Conservation (phyloP, 2,797 vertebrate species). For the Gadopsis marmoratus region DNA sequence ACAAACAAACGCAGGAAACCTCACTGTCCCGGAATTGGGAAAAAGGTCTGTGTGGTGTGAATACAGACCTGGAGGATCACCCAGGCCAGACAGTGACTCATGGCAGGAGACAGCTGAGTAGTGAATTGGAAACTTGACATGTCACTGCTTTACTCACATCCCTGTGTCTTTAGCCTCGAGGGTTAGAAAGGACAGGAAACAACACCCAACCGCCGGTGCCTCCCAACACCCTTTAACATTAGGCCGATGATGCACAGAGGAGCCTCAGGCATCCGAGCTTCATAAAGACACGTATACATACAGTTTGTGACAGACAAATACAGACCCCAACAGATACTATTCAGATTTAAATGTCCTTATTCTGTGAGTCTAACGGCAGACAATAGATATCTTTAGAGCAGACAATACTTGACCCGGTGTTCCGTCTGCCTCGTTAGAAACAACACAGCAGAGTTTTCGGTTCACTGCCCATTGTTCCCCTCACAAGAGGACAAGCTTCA, state of each 20-base stretch:
- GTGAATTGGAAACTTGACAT: slow-evolving; percentile 54
- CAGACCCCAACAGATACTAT: slow-evolving; percentile 17
- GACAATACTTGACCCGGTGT: slow-evolving; percentile 32
- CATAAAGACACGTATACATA: slow-evolving; percentile 29
- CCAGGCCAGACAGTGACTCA: slow-evolving; percentile 77
- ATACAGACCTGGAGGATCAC: slow-evolving; percentile 26
- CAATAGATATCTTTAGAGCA: slow-evolving; percentile 40
- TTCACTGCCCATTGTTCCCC: slow-evolving; percentile 36
- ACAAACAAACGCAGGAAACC: slow-evolving; percentile 77
- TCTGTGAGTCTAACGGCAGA: slow-evolving; percentile 20
- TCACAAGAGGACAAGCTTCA: slow-evolving; percentile 12
- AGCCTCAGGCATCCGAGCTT: slow-evolving; percentile 76
- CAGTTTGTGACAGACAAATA: not conserved
- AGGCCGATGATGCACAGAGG: slow-evolving; percentile 70
- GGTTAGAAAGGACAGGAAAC: slow-evolving; percentile 35
- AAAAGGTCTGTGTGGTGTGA: slow-evolving; percentile 24
- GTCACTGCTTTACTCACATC: slow-evolving; percentile 51
- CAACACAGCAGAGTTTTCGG: slow-evolving; percentile 35
- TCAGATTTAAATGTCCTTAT: slow-evolving; percentile 28
- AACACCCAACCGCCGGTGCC: slow-evolving; percentile 47
- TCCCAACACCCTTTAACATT: slow-evolving; percentile 58
- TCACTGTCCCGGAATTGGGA: slow-evolving; percentile 60
- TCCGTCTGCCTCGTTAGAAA: slow-evolving; percentile 36
- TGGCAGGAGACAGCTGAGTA: slow-evolving; percentile 21
- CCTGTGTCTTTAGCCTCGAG: slow-evolving; percentile 46